Evolutionary conservation across 2,797 vertebrate species (phyloP).

Genomic region (Pagetopsis macropterus): DNA sequence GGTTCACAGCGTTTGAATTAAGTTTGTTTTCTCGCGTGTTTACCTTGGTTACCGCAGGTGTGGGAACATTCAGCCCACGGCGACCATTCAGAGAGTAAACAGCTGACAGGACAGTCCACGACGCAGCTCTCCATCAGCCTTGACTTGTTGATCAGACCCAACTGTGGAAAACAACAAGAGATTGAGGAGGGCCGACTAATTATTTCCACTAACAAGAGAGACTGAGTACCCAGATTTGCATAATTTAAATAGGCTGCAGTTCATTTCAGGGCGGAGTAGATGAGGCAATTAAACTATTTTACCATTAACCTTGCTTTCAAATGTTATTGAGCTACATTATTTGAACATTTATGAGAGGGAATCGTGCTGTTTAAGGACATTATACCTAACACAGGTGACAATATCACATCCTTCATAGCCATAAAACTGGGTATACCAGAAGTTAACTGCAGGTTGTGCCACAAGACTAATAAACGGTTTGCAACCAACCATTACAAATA

Average conservation of each 20-base stretch:
- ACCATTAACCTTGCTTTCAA: background rate
- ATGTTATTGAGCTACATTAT: conserved; percentile 4
- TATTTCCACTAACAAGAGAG: conserved; percentile 41
- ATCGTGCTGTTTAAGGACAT: conserved; percentile 12
- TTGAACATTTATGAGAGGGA: background rate
- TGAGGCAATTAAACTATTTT: conserved; percentile 16
- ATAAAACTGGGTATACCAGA: conserved; percentile 2
- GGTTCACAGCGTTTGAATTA: conserved; percentile 22
- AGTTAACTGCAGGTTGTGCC: conserved; percentile 17
- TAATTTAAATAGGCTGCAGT: conserved; percentile 22
- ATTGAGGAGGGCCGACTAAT: conserved; percentile 34
- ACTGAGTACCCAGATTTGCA: conserved; percentile 28
- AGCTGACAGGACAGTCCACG: conserved; percentile 91
- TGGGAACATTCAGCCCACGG: conserved; percentile 92
- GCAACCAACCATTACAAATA: conserved; percentile 14
- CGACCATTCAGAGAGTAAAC: conserved; percentile 92
- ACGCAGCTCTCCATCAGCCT: conserved; percentile 82
- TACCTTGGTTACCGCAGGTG: conserved; percentile 91
- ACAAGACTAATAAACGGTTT: conserved; percentile 15
- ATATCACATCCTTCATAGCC: conserved; percentile 8
- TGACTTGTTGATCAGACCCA: conserved; percentile 80
- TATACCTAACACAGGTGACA: background rate
- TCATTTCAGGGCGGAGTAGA: conserved; percentile 33
- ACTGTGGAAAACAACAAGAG: conserved; percentile 76
- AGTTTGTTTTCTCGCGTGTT: conserved; percentile 34